phyloP scores from a whole-genome alignment of 2,797 vertebrate genomes.

The Anguilla anguilla region DNA sequence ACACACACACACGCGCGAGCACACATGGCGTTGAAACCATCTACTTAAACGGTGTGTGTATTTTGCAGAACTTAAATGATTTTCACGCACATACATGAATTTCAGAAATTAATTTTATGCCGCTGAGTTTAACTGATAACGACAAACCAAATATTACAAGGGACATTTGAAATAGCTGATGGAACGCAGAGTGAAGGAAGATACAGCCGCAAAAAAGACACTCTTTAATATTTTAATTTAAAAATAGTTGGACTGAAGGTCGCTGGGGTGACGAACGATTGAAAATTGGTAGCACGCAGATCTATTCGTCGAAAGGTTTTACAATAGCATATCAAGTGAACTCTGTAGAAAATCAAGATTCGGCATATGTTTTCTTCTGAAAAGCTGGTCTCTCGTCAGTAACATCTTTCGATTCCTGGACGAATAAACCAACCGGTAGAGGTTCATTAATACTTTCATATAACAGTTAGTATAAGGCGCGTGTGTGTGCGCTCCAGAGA shows the following conservation, averaged over 20 bases:
- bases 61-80: not conserved
- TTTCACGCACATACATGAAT: not conserved
- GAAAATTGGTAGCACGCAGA: not conserved
- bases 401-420: conserved; percentile 60
- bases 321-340: not conserved
- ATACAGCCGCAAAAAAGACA: not conserved
- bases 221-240: conserved; percentile 8
- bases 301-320: not conserved
- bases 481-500: not conserved
- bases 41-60: not conserved
- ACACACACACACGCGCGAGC: not conserved
- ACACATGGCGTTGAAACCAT: not conserved
- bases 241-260: conserved; percentile 19
- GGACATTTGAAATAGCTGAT: not conserved
- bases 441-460: conserved; percentile 5
- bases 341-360: not conserved
- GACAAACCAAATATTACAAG: not conserved
- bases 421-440: conserved; percentile 40
- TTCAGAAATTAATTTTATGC: not conserved
- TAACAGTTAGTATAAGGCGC: conserved; percentile 4
- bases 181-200: not conserved
- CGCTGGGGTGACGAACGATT: conserved; percentile 18
- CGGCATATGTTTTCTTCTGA: not conserved
- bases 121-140: not conserved
- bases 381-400: conserved; percentile 29